Evolutionary conservation across 2,888 invertebrate genomes (phyloP).

Genomic region (Smittia aterrima): DNA sequence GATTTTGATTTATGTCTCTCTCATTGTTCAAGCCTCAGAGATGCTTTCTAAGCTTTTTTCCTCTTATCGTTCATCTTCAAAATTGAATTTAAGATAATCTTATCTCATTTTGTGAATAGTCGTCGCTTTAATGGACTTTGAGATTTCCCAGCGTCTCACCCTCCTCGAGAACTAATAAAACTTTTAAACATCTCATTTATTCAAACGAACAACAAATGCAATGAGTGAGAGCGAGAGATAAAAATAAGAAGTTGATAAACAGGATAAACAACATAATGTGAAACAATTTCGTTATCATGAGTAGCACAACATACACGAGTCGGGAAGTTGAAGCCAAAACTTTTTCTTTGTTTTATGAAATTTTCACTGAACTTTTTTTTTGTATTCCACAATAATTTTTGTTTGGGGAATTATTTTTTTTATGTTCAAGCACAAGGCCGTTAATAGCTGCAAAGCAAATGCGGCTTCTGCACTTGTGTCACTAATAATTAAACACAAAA

Average conservation of each 20-base stretch:
- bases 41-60: not conserved
- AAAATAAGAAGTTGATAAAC: not conserved
- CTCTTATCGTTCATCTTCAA: not conserved
- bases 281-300: not conserved
- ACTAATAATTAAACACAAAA: too few species aligned
- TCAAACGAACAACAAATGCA: not conserved
- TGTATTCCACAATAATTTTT: not conserved
- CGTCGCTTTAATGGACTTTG: not conserved
- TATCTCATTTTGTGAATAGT: not conserved
- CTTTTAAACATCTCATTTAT: not conserved
- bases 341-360: not conserved
- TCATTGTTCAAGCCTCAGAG: too few species aligned
- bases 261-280: not conserved
- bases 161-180: too few species aligned
- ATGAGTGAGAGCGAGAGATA: not conserved
- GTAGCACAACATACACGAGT: not conserved
- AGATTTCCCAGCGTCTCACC: too few species aligned
- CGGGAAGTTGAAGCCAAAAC: not conserved
- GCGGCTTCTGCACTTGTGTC: too few species aligned
- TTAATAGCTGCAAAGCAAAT: too few species aligned
- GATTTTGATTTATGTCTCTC: too few species aligned
- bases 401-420: not conserved
- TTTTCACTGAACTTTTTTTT: not conserved
- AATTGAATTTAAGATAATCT: slow-evolving; percentile 1
- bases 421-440: not conserved